Base-by-base conservation (phyloP, 1,140 invertebrate genomes). In the Monochamus saltuarius region DNA sequence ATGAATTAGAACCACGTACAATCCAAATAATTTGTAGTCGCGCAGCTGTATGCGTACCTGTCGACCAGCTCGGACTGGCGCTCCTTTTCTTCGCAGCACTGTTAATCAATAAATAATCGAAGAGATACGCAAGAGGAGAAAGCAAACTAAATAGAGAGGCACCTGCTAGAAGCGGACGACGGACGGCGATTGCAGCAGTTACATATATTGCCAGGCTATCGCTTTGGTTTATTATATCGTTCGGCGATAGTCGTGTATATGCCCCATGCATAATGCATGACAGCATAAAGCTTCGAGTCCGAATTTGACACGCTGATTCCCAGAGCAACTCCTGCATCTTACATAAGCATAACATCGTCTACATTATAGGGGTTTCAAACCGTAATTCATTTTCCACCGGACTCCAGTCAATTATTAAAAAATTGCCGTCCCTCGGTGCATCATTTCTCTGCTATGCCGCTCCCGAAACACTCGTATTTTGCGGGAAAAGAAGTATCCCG, bases 351-450 rank as follows among this genome's bases (percentile, higher is more conserved):
- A 72, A 73, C 64, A 71, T 72, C 64, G 50, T 46, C 49, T 69
- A 71, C 55, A 66, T 72, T 75, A 74, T 71, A 65, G 66, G 68
- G 64, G 67, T 64, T 60, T 58, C 61, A 59, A 56, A 59, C 67
- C 67, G 75, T 77, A 78, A 78, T 77, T 78, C 77, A 78, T 78
- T 77, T 77, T 76, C 73, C 66, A 77, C 76, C 76, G 77, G 77
- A 78, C 77, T 70, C 73, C 69, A 73, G 77, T 78, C 77, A 78
- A 78, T 78, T 78, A 78, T 78, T 78, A 77, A 78, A 77, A 77
- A 78, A 78, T 75, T 77, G 75, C 71, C 72, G 72, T 75, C 74
- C 75, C 75, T 67, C 46, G 64, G 73, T 71, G 75, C 72, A 77
- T 78, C 75, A 70, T 77, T 76, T 73, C 71, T 71, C 65, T 66